Evolutionary conservation across 2,888 invertebrate genomes (phyloP), one percentile per base, ranked within the genome.

Genomic region (Rotaria magnacalcarata): DNA sequence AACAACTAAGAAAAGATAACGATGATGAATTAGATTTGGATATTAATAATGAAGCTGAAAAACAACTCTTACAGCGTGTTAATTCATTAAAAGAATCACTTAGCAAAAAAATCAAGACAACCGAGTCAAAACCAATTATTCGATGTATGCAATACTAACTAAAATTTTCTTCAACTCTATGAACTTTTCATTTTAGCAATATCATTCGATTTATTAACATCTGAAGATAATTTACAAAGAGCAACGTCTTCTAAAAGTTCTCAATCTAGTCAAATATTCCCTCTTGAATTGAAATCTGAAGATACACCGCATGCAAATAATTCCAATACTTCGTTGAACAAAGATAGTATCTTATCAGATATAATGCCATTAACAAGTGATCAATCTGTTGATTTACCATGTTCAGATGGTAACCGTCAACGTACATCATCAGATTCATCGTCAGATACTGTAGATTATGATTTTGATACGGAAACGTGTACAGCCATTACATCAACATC

Each of bases 371-470:
- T 34, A 10, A 27, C 34, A 34, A n/a, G 8, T 27, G 67, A 67
- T 67, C 34, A 16, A 5, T 14, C 14, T 27, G 11, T 67, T 67
- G 67, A 67, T 34, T 34, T 67, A 34, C 34, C 4, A 67, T 41
- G 4, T 19, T 34, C 34, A 24, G 56, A 24, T 56, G 21, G 56
- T 34, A 27, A 67, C 19, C 80, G 80, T 24, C n/a, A 80, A 80
- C 80, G 80, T 47, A 80, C 80, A n/a, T 24, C 11, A n/a, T 80
- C 80, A 80, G n/a, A 80, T 80, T 24, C 47, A 80, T 80, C 80
- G 14, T 80, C 80, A 43, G 47, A 0, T 24, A 80, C 80, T 24
- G 47, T 80, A n/a, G 80, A 80, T 47, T 80, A 80, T 47, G 80
- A 80, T 47, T 80, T 80, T 80, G 80, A 80, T 80, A 80, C 10